Evolutionary conservation across 2,888 invertebrate genomes (phyloP).

Genomic region (Xestia xanthographa): DNA sequence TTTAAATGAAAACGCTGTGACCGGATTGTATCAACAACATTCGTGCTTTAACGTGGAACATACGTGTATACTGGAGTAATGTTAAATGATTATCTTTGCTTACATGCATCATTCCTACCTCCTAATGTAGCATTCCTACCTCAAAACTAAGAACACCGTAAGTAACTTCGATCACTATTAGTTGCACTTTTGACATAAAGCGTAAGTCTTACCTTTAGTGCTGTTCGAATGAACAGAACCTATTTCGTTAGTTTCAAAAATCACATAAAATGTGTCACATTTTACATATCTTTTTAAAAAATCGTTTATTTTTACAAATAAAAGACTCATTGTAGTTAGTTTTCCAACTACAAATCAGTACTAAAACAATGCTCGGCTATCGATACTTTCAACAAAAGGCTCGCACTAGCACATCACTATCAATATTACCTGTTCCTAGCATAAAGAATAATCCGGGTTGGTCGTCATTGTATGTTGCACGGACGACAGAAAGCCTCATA

Average conservation of each 20-base stretch:
- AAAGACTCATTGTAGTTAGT: no score
- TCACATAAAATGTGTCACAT: no score
- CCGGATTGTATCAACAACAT: background rate
- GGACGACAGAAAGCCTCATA: constrained; percentile 82
- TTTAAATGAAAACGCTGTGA: background rate
- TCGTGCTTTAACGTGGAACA: background rate
- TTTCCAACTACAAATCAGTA: background rate
- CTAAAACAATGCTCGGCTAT: constrained; percentile 29
- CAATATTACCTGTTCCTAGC: constrained; percentile 86
- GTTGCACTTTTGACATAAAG: background rate
- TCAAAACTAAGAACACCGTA: background rate
- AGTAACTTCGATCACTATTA: background rate
- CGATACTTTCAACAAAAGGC: constrained; percentile 60
- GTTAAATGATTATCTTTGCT: background rate
- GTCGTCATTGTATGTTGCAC: constrained; percentile 82
- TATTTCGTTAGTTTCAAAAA: background rate
- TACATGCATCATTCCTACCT: background rate
- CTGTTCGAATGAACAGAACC: background rate
- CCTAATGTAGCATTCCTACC: background rate
- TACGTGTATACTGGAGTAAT: no score
- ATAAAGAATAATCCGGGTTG: constrained; percentile 87
- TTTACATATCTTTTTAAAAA: no score
- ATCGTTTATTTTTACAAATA: background rate
- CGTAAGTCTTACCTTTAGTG: background rate
- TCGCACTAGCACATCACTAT: constrained; percentile 72